Evolutionary conservation across 2,888 invertebrate species (phyloP).

Genomic region (Apamea monoglypha): DNA sequence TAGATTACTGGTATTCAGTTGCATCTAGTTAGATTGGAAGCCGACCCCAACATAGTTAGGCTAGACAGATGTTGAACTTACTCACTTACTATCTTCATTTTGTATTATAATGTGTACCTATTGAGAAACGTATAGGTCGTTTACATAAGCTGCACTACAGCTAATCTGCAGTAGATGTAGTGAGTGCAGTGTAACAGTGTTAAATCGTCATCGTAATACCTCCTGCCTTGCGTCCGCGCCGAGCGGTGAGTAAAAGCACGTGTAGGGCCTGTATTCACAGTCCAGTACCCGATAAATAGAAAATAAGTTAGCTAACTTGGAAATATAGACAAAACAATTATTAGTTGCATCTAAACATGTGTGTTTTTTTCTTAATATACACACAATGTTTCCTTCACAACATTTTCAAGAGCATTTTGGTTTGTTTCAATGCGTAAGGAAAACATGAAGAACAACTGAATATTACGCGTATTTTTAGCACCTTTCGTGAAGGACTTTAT

Average conservation of each 20-base stretch:
- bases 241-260: constrained; percentile 69
- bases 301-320: neutral
- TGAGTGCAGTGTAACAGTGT: constrained; percentile 59
- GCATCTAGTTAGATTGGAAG: neutral
- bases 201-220: constrained; percentile 69
- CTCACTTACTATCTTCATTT: neutral
- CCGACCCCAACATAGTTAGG: neutral
- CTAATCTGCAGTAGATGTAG: constrained; percentile 34
- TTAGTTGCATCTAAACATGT: neutral
- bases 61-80: neutral
- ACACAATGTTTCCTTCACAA: neutral
- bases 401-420: neutral
- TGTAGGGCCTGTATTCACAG: constrained; percentile 67
- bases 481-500: neutral
- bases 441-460: neutral
- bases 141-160: neutral
- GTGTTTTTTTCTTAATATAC: neutral
- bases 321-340: too few relatives aligned
- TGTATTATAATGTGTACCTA: neutral
- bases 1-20: neutral
- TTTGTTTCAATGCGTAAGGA: neutral
- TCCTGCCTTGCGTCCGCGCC: constrained; percentile 54
- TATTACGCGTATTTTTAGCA: neutral
- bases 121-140: neutral
- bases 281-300: neutral